phyloP scores from a whole-genome alignment of 2,888 invertebrate genomes.

The Biston stratarius region DNA sequence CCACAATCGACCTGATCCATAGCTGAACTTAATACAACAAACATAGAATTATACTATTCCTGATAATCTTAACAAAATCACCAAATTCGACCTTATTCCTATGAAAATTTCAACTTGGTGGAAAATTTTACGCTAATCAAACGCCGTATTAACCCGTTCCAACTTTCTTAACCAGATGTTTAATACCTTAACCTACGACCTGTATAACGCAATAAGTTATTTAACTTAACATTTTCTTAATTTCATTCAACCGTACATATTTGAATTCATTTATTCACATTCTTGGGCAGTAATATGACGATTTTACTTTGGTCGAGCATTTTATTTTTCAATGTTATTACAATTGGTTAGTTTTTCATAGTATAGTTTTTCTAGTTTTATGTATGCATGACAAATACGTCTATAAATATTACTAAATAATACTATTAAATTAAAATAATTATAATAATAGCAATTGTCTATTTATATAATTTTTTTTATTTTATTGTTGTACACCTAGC shows the following conservation, averaged over 20 bases:
- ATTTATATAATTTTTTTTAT: too few relatives aligned
- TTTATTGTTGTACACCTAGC: too few relatives aligned
- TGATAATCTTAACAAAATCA: slow-evolving; percentile 3
- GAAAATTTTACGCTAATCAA: slow-evolving; percentile 1
- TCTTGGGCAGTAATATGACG: slow-evolving; percentile 21
- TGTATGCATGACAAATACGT: slow-evolving; percentile 7
- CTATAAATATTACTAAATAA: background rate
- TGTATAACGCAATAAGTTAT: slow-evolving; percentile 33
- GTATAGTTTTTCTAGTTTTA: background rate
- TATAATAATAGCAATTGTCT: too few relatives aligned
- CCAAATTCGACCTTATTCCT: slow-evolving; percentile 4
- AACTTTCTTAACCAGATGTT: slow-evolving; percentile 41
- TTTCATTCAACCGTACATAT: slow-evolving; percentile 22
- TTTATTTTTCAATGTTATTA: slow-evolving; percentile 23
- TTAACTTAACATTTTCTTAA: slow-evolving; percentile 35
- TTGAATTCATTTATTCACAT: slow-evolving; percentile 36
- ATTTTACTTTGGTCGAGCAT: slow-evolving; percentile 28
- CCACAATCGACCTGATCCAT: slow-evolving; percentile 20
- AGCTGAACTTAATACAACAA: slow-evolving; percentile 24
- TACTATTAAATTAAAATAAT: background rate
- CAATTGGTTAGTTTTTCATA: slow-evolving; percentile 6
- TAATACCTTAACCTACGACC: slow-evolving; percentile 37
- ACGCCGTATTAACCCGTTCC: slow-evolving; percentile 24
- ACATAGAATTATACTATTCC: slow-evolving; percentile 3
- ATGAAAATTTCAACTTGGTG: background rate